Base-by-base conservation (phyloP, 2,888 invertebrate species). In the Hetaerina titia region DNA sequence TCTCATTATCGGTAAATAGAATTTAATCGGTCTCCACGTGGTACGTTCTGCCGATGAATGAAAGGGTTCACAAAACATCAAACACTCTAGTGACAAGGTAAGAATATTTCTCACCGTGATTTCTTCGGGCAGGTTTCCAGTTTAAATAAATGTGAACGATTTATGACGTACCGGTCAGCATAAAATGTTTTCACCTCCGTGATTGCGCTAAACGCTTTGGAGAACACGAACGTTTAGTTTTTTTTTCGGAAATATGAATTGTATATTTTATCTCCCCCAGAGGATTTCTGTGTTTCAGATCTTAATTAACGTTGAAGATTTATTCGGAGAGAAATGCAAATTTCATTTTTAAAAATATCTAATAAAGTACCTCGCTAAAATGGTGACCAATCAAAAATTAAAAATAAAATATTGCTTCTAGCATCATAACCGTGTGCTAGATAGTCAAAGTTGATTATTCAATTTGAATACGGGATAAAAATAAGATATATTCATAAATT, bases 81-180 rank as follows among this genome's bases (percentile, higher is more conserved):
- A 81, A 2, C 31, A 15, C 81, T 81, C 31, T 15, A 81, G 22
- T 13, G 81, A 81, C 81, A 81, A 81, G 31, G 31, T 81, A 13
- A 25, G 81, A 31, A 81, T 31, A 11, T 81, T 81, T 81, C 81
- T 22, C 8, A 4, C 31, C 13, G 11, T 31, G 81, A 25, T 81
- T 0, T 7, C 81, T 31, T 81, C 15, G 81, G 81, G 81, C 81
- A 81, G 81, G 9, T 81, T 31, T 81, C 81, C 81, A 81, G n/a
- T 81, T 31, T 81, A 81, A 81, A 81, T 81, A 81, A 81, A 81
- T 81, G 81, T 22, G 81, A 31, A 15, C 81, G 22, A 81, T 81
- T 81, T 81, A 81, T 15, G 81, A 81, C 13, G 25, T 13, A 25
- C 31, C 81, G 81, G 31, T 15, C 81, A 81, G 25, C 81, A 81